Evolutionary conservation across 2,797 vertebrate genomes (phyloP).

Genomic region (Acipenser ruthenus): DNA sequence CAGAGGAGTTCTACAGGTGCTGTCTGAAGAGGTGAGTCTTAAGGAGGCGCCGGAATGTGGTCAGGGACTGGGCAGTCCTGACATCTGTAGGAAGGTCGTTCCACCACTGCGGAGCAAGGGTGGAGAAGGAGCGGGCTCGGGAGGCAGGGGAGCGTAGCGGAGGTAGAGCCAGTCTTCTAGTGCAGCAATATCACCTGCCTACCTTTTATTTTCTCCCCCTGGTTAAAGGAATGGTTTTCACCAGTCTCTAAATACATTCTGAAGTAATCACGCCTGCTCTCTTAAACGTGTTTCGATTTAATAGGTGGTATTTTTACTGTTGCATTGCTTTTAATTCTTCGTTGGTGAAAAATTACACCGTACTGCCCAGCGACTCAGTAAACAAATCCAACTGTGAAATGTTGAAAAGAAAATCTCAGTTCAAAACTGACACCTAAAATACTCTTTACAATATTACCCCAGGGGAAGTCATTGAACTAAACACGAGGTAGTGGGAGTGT

Average conservation of each 20-base stretch:
- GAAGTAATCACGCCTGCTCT: constrained; percentile 60
- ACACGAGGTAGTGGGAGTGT: not conserved
- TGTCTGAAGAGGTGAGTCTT: too few species aligned
- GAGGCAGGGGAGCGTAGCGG: too few species aligned
- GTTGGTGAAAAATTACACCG: constrained; percentile 7
- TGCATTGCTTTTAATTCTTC: not conserved
- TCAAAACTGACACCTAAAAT: not conserved
- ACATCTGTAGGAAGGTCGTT: too few species aligned
- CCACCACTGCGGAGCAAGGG: too few species aligned
- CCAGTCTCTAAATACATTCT: constrained; percentile 68
- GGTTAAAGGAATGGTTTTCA: constrained; percentile 66
- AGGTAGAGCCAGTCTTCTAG: too few species aligned
- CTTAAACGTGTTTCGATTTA: constrained; percentile 47
- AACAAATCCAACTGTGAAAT: too few species aligned
- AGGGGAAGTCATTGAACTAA: not conserved
- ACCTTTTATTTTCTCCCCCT: constrained; percentile 47
- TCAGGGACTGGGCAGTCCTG: too few species aligned
- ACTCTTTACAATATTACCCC: not conserved
- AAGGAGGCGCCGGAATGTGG: too few species aligned
- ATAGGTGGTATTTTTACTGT: constrained; percentile 23
- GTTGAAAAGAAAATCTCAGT: too few species aligned
- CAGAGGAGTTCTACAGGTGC: too few species aligned
- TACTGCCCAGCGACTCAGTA: not conserved
- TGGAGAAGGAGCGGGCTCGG: too few species aligned
- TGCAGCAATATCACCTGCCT: constrained; percentile 10